Base-by-base conservation (phyloP, 1,140 invertebrate genomes). In the Drosophila nasuta region DNA sequence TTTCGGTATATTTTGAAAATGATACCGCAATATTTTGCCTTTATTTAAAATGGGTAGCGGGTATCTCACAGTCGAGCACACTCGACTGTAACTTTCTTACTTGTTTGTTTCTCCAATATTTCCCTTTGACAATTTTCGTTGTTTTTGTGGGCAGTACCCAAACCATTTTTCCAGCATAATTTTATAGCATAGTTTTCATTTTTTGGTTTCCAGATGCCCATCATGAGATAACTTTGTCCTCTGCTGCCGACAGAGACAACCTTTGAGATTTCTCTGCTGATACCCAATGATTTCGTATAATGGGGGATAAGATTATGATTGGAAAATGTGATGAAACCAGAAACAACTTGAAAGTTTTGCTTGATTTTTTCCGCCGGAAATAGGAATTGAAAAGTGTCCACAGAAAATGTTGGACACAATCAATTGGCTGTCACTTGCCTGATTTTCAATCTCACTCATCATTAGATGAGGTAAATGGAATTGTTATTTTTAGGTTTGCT, bases 161-260 rank as follows among this genome's bases (percentile, higher is more conserved):
- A 45, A 66, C 48, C 65, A 65, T 77, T 77, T 77, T 56, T 73
- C 66, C 52, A 43, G 68, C 74, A 76, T 76, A 60, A 65, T 72
- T 65, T 71, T 72, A 64, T 65, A 20, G 20, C 20, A 65, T 49
- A 63, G 30, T 73, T 60, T 48, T 68, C n/a, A 38, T 17, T 46
- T 51, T 59, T 48, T 59, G 15, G 13, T 41, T 25, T 33, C 45
- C 43, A 80, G 77, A 81, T 78, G 75, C 58, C 70, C 48, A 28
- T 54, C 28, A 54, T 15, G 35, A 64, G 82, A 85, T 86, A 85
- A 69, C 83, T 88, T 87, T 87, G 57, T 70, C 64, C 15, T 77
- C 49, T 38, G 48, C 15, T 66, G 70, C 80, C 83, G 82, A 56
- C 82, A 64, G 54, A 77, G 45, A 70, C 65, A 75, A 52, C 52